Base-by-base conservation (phyloP, 2,113 vertebrate species). In the Ursus arctos region DNA sequence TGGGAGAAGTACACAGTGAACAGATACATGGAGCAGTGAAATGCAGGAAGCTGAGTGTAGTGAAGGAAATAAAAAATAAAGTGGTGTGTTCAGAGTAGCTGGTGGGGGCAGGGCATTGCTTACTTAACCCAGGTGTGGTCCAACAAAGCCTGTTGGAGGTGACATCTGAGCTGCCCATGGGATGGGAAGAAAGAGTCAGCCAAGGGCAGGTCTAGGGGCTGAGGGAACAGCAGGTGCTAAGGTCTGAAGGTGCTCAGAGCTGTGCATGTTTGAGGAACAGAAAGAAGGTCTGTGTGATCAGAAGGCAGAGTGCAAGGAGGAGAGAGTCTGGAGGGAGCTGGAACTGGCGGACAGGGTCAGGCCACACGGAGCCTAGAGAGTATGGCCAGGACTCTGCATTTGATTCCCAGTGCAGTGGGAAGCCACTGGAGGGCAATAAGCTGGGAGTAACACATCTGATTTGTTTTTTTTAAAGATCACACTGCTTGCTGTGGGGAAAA, bases 1-100 rank as follows among this genome's bases (percentile, higher is more conserved):
- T 71, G 55, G 80, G 65, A 82, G 77, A 96, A 97, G n/a, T 79
- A 77, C 13, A 47, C 33, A 65, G 49, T 59, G 71, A 90, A 28
- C 36, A 79, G 77, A 28, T 88, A 79, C 59, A n/a, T 95, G 57
- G 36, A 71, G 89, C 59, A 43, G 31, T 96, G 86, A 69, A 80
- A 40, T 90, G 74, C 87, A 92, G 92, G 21, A 71, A 90, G 13
- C 71, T 22, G 7, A n/a, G 31, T 88, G 51, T 84, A 94, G 57
- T 7, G 61, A 86, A 92, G 80, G 57, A 92, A 92, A 71, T 21
- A 91, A 87, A 93, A 91, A 71, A 57, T 16, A 13, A 91, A 40
- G 18, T 7, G 12, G 4, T 7, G 16, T 49, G 33, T 49, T 80
- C 3, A 3, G 57, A 61, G 57, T 71, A 81, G n/a, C 55, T n/a